Evolutionary conservation across 2,888 invertebrate genomes (phyloP), one percentile per base, ranked within the genome.

Genomic region (Ennomos quercinarius): DNA sequence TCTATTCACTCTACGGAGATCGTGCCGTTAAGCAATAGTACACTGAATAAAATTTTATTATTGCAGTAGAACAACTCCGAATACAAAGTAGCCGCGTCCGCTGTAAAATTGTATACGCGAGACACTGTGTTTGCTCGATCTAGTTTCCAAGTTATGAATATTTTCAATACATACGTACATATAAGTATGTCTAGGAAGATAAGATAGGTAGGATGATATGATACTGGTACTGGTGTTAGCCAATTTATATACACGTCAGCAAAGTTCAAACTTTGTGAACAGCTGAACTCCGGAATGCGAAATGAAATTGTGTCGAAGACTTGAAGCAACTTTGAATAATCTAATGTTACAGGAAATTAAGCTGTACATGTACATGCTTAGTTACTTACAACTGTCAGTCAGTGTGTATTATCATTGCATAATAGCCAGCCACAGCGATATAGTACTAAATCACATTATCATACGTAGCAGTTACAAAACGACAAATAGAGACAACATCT

Each of bases 1-100:
- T 17, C 17, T 17, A 17, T 17, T 17, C 17, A 73, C 80, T 74
- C 61, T 61, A 63, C 56, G 61, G 61, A 52, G 59, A 63, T 42
- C 61, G 62, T 64, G 64, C 57, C 59, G 52, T 48, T 49, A 63
- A 59, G 54, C 37, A 49, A 59, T 59, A 61, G 47, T 56, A 51
- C 55, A 50, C 46, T 39, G 51, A 66, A 71, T 64, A 63, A 66
- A 65, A 62, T 73, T 68, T 59, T 61, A 63, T 41, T 63, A 73
- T 72, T 67, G 68, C 64, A 66, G 49, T 52, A 51, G 48, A 55
- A 57, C 55, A 62, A 66, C 56, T 64, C 54, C 35, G 59, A 61
- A 65, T 60, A 57, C 47, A 49, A 62, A 63, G 46, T 62, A 55
- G 63, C 34, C 39, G 42, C 11, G 53, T 50, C 50, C 41, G 53